A percentile compares a stretch with the other conserved stretches of the same genome.
Evolutionary conservation across 2,113 vertebrate genomes (phyloP).

Genomic region (Austrofundulus limnaeus): DNA sequence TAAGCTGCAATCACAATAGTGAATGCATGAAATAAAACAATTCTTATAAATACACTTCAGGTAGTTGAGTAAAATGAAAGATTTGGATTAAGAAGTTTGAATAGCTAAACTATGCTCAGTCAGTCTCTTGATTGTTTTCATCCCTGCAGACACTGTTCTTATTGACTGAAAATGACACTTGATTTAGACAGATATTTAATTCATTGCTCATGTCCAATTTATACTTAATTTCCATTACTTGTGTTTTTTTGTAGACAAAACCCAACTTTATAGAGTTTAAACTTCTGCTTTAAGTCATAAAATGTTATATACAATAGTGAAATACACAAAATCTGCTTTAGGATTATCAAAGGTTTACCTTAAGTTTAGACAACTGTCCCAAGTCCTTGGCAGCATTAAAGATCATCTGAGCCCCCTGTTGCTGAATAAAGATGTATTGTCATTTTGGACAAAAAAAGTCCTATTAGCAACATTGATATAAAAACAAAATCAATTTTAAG

Average conservation of each 20-base stretch:
- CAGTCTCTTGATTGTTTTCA: too few relatives aligned
- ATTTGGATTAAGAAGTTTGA: too few relatives aligned
- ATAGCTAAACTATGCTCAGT: too few relatives aligned
- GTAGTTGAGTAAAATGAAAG: too few relatives aligned
- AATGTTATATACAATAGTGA: neutral
- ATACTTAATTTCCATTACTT: too few relatives aligned
- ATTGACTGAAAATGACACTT: too few relatives aligned
- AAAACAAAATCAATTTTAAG: neutral
- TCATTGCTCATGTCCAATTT: too few relatives aligned
- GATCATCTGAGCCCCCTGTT: conserved; percentile 96
- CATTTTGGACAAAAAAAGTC: neutral
- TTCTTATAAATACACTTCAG: too few relatives aligned
- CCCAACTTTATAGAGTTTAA: neutral
- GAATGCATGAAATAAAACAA: too few relatives aligned
- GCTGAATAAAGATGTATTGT: conserved; percentile 36
- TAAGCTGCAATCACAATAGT: neutral
- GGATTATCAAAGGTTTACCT: conserved; percentile 80
- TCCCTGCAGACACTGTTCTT: too few relatives aligned
- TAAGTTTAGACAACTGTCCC: conserved; percentile 96
- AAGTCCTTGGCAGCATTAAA: conserved; percentile 97
- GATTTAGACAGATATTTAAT: too few relatives aligned
- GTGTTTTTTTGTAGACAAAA: too few relatives aligned
- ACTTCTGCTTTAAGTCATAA: neutral
- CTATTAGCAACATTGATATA: neutral
- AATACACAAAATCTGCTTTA: neutral